These are phyloP conservation scores for Ricordea florida DNA, from an alignment of 92 coral and sea anemone species.

Conservation along the genomic window DNA sequence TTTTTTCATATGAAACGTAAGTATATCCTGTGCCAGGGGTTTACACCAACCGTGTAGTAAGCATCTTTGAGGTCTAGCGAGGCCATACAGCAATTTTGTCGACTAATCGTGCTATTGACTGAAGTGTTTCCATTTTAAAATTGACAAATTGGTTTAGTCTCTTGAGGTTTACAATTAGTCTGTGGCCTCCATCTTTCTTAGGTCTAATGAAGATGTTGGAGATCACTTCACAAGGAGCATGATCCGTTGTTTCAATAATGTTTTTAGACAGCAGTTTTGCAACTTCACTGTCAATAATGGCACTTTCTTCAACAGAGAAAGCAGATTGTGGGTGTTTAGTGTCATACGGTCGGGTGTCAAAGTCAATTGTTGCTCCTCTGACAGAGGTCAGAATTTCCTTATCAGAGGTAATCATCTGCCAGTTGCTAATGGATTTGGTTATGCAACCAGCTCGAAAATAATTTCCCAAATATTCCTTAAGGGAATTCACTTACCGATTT, in stretches of 20 bases:
- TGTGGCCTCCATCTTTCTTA: conserved; percentile 16
- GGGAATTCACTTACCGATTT: conserved; percentile 20
- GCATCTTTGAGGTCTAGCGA: conserved; percentile 26
- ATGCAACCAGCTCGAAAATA: conserved; percentile 30
- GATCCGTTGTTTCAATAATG: conserved; percentile 33
- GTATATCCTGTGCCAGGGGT: conserved; percentile 20
- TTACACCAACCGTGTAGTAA: neutral
- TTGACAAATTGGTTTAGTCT: conserved; percentile 1
- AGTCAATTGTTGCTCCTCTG: conserved; percentile 42
- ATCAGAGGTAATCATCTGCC: conserved; percentile 34
- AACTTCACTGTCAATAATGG: conserved; percentile 32
- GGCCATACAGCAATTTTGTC: conserved; percentile 33
- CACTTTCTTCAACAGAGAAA: conserved; percentile 7
- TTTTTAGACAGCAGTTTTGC: conserved; percentile 34
- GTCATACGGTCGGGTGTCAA: neutral
- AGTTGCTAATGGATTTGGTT: conserved; percentile 6
- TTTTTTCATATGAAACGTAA: conserved; percentile 29
- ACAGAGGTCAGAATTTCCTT: conserved; percentile 50
- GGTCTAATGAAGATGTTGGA: conserved; percentile 26
- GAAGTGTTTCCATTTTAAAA: conserved; percentile 35
- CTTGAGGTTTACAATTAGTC: conserved; percentile 28
- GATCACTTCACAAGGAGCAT: conserved; percentile 15
- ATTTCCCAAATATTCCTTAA: conserved; percentile 1
- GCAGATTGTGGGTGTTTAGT: neutral
- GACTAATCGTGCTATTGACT: conserved; percentile 13